Base-by-base conservation (phyloP, 2,113 vertebrate genomes). In the Saiga tatarica region DNA sequence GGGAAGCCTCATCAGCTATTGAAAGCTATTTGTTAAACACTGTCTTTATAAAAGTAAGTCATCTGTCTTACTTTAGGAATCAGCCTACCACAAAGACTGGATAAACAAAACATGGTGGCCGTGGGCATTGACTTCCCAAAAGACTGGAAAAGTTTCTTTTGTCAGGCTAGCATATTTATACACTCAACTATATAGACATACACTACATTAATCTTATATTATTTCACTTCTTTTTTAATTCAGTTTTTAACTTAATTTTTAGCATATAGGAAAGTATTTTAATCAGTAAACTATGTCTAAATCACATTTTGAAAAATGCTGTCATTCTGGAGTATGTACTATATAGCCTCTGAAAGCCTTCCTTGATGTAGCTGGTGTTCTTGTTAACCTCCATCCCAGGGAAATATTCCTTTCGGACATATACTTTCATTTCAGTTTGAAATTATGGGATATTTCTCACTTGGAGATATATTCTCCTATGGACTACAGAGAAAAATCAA, bases 391-490 rank as follows among this genome's bases (percentile, higher is more conserved):
- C 64, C 71, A 3, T 28, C 60, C 59, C 64, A 88, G 59, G 59
- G 64, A 96, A 59, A 17, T 93, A 79, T 2, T 92, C 16, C 45
- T 78, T 93, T 39, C 59, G 25, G 55, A 86, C 76, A 78, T 71
- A 13, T 79, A 94, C 89, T 96, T 93, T 96, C 30, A 96, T 91
- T 97, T 71, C 30, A 60, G 39, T 89, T n/a, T 91, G 53, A 95
- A 96, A 25, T 62, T 64, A 88, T 11, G 4, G 15, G 36, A 14
- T 93, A 95, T 78, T 45, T 96, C 39, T 92, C 82, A 1, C 59
- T 95, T 96, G 21, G 45, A 55, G 60, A 78, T 82, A 86, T 87
- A 57, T 67, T 92, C 55, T 93, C n/a, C 33, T 89, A 89, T 19
- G 25, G 28, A 59, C 74, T 82, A 62, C 23, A 59, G 60, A 78